Evolutionary conservation across 2,888 invertebrate species (phyloP), one percentile per base, ranked within the genome.

Genomic region (Aphodius granarius): DNA sequence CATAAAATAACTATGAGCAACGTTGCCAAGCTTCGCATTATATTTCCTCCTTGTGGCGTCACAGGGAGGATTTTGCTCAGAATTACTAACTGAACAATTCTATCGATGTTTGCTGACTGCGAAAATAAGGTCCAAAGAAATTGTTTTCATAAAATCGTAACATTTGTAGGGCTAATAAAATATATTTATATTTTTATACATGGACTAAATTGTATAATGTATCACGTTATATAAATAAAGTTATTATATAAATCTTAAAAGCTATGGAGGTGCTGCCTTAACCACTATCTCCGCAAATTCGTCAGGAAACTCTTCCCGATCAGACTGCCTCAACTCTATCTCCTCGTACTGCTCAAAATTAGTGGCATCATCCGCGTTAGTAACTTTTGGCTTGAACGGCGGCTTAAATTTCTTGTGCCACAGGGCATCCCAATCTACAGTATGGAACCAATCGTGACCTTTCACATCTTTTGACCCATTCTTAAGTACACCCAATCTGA

Each of bases 381-480:
- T 78, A 16, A 89, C 87, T 1, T 84, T 84, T 0, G 95, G 95
- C 15, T 91, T 82, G 81, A 90, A 94, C 0, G 91, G 90, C 0
- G 94, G 89, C 16, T 87, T 86, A 0, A 93, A 84, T 85, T 92
- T 93, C 84, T 93, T 93, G 84, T 94, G 91, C 75, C 97, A 91
- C 78, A 98, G 88, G 19, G 91, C 90, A 77, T 93, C 91, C 96
- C 97, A 99, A 83, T 96, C 93, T 9, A 94, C 90, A 1, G 91
- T 90, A 76, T 90, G 89, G 85, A 98, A 98, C 97, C 98, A 99
- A 71, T 91, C 90, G 87, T 98, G 97, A 75, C 90, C 90, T 88
- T 98, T 98, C 77, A 99, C 95, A 85, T 98, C 97, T 83, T 91
- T 92, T 9, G 92, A 91, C 3, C 97, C 98, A 81, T 92, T 92